Base-by-base conservation (phyloP, 2,888 invertebrate genomes). In the Folsomia candida region DNA sequence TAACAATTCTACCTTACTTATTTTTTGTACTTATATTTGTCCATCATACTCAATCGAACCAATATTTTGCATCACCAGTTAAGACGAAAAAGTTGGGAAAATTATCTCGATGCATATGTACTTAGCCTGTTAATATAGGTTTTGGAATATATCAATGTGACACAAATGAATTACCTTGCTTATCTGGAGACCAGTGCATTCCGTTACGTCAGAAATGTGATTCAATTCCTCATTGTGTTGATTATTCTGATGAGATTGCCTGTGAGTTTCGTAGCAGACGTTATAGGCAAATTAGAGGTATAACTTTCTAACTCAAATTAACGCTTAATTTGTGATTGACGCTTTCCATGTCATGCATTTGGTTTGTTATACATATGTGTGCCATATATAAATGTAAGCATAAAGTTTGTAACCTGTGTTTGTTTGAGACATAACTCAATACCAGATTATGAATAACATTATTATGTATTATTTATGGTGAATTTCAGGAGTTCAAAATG, bases 231-330 rank as follows among this genome's bases (percentile, higher is more conserved):
- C 87, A 90, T 83, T 90, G 90, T 84, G 82, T 81, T 78, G 89
- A 90, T 82, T 83, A 84, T 81, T 88, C 87, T 80, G 90, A 89
- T 82, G 89, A 90, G 83, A 83, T 83, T 80, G 84, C 85, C 83
- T 88, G 88, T 83, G 82, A 14, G 20, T 37, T 9, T 37, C 37
- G 37, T 37, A 14, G 14, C 37, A 37, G 37, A 37, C 37, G 37
- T 37, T 4, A 4, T 37, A 37, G 14, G 14, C 4, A 14, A 37
- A 14, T 4, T 37, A 4, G 37, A 37, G 37, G 37, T 37, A 37
- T 14, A 14, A 37, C 14, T 37, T 9, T 37, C 37, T 37, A 37
- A 37, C 37, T 14, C 37, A 37, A 37, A 37, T 37, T 37, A 37
- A 37, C 14, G 37, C 37, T 37, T 37, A 9, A 37, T 9, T 37